These are phyloP conservation scores for Diaphora mendica DNA, from an alignment of 2,888 invertebrate species.

Conservation along the genomic window DNA sequence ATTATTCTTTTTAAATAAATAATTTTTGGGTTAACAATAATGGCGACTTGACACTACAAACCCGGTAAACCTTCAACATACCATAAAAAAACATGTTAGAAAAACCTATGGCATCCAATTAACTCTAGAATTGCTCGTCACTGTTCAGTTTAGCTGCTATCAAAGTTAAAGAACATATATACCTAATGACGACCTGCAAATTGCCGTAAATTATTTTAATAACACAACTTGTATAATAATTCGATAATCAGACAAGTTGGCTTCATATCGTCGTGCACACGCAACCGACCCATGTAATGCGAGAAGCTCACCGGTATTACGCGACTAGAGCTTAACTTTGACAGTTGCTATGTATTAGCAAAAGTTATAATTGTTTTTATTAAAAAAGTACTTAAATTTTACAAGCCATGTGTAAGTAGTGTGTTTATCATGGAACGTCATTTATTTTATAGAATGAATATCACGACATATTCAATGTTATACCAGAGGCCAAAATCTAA, in stretches of 20 bases:
- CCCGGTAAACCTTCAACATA: slow-evolving; percentile 1
- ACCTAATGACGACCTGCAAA: slow-evolving; percentile 59
- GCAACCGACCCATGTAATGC: slow-evolving; percentile 64
- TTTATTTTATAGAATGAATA: no score
- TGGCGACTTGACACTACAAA: slow-evolving; percentile 51
- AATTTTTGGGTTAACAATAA: slow-evolving; percentile 36
- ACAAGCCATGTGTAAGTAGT: background rate
- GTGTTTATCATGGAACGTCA: background rate
- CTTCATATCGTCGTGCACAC: slow-evolving; percentile 53
- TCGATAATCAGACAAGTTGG: slow-evolving; percentile 63
- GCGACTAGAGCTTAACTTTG: background rate
- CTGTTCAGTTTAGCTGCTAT: slow-evolving; percentile 24
- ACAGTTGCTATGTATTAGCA: background rate
- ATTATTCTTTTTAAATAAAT: background rate
- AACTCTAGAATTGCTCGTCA: slow-evolving; percentile 40
- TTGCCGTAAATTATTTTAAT: slow-evolving; percentile 69
- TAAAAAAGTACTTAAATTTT: background rate
- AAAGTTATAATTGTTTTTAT: background rate
- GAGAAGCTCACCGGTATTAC: slow-evolving; percentile 73
- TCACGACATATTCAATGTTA: no score
- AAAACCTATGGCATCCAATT: slow-evolving; percentile 26
- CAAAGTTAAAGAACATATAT: slow-evolving; percentile 38
- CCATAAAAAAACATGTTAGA: slow-evolving; percentile 21
- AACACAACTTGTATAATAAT: slow-evolving; percentile 62
- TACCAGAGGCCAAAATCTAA: no score